Evolutionary conservation across 2,888 invertebrate genomes (phyloP).

Genomic region (Aradus depressus): DNA sequence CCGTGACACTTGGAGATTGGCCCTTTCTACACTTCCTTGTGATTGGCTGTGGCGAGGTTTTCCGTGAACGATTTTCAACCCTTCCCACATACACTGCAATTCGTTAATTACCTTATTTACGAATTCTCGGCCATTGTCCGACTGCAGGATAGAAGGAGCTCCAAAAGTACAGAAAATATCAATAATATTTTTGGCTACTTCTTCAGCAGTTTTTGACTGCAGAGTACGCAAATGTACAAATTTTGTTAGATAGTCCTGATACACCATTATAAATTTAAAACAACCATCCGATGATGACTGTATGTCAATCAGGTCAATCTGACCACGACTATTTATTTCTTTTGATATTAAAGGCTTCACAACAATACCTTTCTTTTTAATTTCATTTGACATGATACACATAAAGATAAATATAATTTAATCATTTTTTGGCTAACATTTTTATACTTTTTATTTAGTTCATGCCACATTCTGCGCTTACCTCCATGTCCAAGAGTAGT

Average conservation of each 20-base stretch:
- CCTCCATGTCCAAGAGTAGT: too few relatives aligned
- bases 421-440: too few relatives aligned
- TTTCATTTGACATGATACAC: too few relatives aligned
- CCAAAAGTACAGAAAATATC: slow-evolving; percentile 32
- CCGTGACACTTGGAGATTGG: too few relatives aligned
- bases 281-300: slow-evolving; percentile 33
- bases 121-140: slow-evolving; percentile 34
- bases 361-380: slow-evolving; percentile 20
- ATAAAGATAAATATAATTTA: too few relatives aligned
- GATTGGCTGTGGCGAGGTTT: slow-evolving; percentile 30
- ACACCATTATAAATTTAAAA: slow-evolving; percentile 35
- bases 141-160: slow-evolving; percentile 33
- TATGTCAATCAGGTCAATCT: slow-evolving; percentile 30
- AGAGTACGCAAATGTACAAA: slow-evolving; percentile 33
- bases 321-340: slow-evolving; percentile 17
- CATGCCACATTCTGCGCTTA: too few relatives aligned
- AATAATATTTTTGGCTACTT: slow-evolving; percentile 30
- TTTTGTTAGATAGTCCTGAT: slow-evolving; percentile 27
- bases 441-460: too few relatives aligned
- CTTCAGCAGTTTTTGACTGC: slow-evolving; percentile 31
- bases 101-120: slow-evolving; percentile 24
- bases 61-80: not conserved
- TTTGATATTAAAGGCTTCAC: slow-evolving; percentile 16
- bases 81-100: not conserved
- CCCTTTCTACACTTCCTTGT: slow-evolving; percentile 35